Evolutionary conservation across 2,888 invertebrate genomes (phyloP), one percentile per base, ranked within the genome.

Genomic region (Trichogramma dendrolimi): DNA sequence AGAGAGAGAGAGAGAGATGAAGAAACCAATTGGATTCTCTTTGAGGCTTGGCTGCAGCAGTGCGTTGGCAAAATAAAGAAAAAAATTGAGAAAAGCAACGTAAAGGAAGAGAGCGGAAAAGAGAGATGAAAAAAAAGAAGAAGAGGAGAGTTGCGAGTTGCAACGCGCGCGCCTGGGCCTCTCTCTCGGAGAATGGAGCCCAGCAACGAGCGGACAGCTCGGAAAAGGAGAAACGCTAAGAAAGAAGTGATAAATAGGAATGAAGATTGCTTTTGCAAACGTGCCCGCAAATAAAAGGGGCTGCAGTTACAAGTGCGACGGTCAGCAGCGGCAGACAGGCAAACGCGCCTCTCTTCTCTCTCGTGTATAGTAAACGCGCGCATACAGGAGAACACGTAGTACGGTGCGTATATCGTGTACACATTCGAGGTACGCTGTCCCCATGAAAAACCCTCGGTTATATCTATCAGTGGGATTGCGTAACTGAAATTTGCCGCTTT

Each of bases 191-290:
- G 61, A 60, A 63, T 56, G 62, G 51, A 50, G 55, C 44, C 55
- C 44, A 4, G 11, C 44, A 41, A 43, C 63, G 64, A 63, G 64
- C 68, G 67, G 68, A 67, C 65, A 67, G 69, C 14, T 69, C 68
- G 68, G 69, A 68, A 68, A 69, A 68, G 68, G 67, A 70, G 65
- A 62, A 67, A 67, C 64, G 63, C 56, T 54, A 66, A 68, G 71
- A 70, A 71, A 71, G 72, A 72, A 71, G 75, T 76, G 76, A 76
- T 76, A 76, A 76, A 76, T 76, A 74, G 70, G 74, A 75, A 75
- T 72, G 74, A 76, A 73, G 72, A 76, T 76, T 76, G 75, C 73
- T 72, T 14, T 71, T 73, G 75, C 71, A 74, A 73, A 61, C n/a
- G n/a, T 10, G n/a, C 14, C 14, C 14, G 14, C 14, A 14, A 14